Conservation (phyloP, 2,888 invertebrate genomes). For the Ypsolopha scabrella region DNA sequence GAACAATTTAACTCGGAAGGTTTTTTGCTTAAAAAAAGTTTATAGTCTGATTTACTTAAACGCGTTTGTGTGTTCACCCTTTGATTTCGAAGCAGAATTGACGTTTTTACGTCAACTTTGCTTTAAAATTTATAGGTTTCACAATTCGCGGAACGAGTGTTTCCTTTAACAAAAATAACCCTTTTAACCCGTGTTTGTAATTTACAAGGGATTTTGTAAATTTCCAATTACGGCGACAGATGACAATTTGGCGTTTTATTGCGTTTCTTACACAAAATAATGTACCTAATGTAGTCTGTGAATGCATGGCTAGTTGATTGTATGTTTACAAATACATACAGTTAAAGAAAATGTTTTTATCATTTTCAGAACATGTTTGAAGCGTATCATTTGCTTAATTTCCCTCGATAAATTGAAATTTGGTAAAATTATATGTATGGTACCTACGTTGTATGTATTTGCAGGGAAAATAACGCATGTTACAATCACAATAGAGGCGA, state of each 20-base stretch:
- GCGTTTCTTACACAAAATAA: background rate
- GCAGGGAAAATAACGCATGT: too few species aligned
- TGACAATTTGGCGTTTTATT: slow-evolving; percentile 14
- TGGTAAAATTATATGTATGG: too few species aligned
- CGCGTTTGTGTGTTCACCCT: slow-evolving; percentile 34
- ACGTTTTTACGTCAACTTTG: background rate
- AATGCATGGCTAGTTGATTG: too few species aligned
- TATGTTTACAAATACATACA: too few species aligned
- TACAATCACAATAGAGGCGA: too few species aligned
- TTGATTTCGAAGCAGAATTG: slow-evolving; percentile 15
- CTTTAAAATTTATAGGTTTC: slow-evolving; percentile 40
- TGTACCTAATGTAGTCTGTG: background rate
- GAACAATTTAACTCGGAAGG: slow-evolving; percentile 25
- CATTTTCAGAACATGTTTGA: too few species aligned
- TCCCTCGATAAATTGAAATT: too few species aligned
- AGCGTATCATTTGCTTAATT: too few species aligned
- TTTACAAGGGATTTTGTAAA: slow-evolving; percentile 28
- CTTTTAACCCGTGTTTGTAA: slow-evolving; percentile 27
- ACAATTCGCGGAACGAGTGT: slow-evolving; percentile 53
- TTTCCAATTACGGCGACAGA: slow-evolving; percentile 22
- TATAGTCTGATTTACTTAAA: slow-evolving; percentile 37
- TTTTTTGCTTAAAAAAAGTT: slow-evolving; percentile 33
- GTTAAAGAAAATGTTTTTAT: too few species aligned
- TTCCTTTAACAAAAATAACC: slow-evolving; percentile 31
- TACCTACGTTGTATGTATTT: background rate